phyloP scores from a whole-genome alignment of 2,113 vertebrate species.

The Hucho hucho region DNA sequence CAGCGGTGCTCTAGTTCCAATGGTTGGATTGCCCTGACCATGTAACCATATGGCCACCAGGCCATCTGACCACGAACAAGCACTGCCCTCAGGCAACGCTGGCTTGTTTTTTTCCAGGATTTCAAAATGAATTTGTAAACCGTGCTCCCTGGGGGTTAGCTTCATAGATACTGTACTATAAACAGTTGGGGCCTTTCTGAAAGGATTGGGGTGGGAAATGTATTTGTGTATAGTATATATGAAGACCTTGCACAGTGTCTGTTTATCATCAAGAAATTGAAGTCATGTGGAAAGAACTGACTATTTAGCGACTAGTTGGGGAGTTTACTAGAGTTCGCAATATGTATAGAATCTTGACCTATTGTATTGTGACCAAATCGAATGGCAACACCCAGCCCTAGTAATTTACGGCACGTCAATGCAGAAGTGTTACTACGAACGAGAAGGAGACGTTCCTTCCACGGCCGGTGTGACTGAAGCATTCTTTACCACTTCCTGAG shows the following conservation, averaged over 20 bases:
- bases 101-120: slow-evolving; percentile 1
- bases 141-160: slow-evolving; percentile 4
- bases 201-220: slow-evolving; percentile 3
- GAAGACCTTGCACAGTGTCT: no score
- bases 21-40: slow-evolving; percentile 27
- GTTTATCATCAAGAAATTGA: no score
- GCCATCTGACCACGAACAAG: slow-evolving; percentile 15
- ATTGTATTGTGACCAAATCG: no score
- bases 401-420: slow-evolving; percentile 24
- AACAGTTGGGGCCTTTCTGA: slow-evolving; percentile 2
- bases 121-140: slow-evolving; percentile 29
- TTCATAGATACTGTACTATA: slow-evolving; percentile 17
- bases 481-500: slow-evolving; percentile 65
- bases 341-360: no score
- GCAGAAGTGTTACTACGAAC: slow-evolving; percentile 14
- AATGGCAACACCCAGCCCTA: no score
- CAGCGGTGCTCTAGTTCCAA: slow-evolving; percentile 42
- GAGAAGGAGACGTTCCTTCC: slow-evolving; percentile 35
- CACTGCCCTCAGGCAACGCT: slow-evolving; percentile 46
- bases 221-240: neutral
- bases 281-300: no score
- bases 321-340: no score
- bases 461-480: slow-evolving; percentile 42
- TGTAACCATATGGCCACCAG: no score
- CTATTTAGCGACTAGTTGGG: no score